These are phyloP conservation scores for Pseudopleuronectes americanus DNA, from an alignment of 2,797 vertebrate genomes.

Conservation along the genomic window DNA sequence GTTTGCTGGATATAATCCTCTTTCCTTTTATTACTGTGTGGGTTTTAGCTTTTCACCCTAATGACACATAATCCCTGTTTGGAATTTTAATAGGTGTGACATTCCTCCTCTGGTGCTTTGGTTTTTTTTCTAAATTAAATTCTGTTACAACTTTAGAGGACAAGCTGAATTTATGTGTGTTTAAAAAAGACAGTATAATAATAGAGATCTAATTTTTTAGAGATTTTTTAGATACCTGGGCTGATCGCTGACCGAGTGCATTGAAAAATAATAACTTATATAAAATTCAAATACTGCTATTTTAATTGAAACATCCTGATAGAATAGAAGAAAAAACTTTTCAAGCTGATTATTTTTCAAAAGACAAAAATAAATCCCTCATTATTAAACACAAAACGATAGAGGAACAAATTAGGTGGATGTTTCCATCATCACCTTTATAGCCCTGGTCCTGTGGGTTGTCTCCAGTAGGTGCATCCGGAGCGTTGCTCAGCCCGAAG, in stretches of 20 bases:
- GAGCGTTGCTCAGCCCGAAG: conserved; percentile 78
- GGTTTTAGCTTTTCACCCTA: conserved; percentile 54
- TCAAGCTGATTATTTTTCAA: too few relatives aligned
- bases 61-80: conserved; percentile 66
- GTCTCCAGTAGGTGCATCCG: conserved; percentile 77
- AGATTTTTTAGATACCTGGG: too few relatives aligned
- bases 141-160: conserved; percentile 36
- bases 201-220: too few relatives aligned
- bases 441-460: conserved; percentile 78
- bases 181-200: background rate
- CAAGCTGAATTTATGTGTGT: background rate
- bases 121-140: conserved; percentile 46
- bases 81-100: conserved; percentile 71
- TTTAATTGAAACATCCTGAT: too few relatives aligned
- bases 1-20: conserved; percentile 60
- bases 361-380: background rate
- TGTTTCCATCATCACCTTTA: conserved; percentile 83
- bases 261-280: too few relatives aligned
- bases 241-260: too few relatives aligned
- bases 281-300: too few relatives aligned
- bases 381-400: too few relatives aligned
- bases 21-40: conserved; percentile 54
- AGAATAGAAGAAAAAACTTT: background rate
- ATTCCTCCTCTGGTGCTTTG: conserved; percentile 47
- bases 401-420: background rate